Base-by-base conservation (phyloP, 2,888 invertebrate genomes). In the Anorthoa munda region DNA sequence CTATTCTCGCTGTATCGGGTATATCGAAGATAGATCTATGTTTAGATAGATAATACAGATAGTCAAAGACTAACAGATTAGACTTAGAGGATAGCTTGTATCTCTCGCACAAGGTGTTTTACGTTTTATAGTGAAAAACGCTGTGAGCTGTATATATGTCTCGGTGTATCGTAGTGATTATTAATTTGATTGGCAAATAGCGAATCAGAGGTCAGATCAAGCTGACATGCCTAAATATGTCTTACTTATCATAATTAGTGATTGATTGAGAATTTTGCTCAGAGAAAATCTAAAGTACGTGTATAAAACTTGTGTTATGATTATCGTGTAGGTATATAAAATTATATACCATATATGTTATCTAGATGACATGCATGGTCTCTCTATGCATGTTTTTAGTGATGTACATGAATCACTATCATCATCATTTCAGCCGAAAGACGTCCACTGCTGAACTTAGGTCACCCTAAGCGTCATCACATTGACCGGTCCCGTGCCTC, bases 1-100 rank as follows among this genome's bases (percentile, higher is more conserved):
- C n/a, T 66, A 48, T 75, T 1, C 0, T n/a, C n/a, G 7, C 12
- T 39, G 9, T 53, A 53, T 53, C 31, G 2, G 9, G 12, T 17
- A 17, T 74, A 75, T 53, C 48, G 18, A 60, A 51, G 50, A 66
- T 18, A 59, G 13, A 74, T 46, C n/a, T 21, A n/a, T 61, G 18
- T 48, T 71, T 39, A 15, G 15, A 39, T 72, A 71, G 12, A 68
- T 65, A 23, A 18, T 58, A 18, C 18, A 26, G 26, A 21, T 21
- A 56, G 0, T 26, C 15, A 23, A 4, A 61, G 50, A 65, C 64
- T 50, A 58, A 9, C 18, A 1, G 48, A 21, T 50, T 21, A 21
- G 15, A 73, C 13, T 45, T 31, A 31, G 46, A 51, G 23, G 51
- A 11, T 13, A 17, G 3, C 2, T 39, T 31, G 2, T 50, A 17